Percentiles rank a stretch among this genome's conserved stretches.
These are phyloP conservation scores for Homalodisca vitripennis DNA, from an alignment of 1,140 invertebrate species.

Conservation along the genomic window DNA sequence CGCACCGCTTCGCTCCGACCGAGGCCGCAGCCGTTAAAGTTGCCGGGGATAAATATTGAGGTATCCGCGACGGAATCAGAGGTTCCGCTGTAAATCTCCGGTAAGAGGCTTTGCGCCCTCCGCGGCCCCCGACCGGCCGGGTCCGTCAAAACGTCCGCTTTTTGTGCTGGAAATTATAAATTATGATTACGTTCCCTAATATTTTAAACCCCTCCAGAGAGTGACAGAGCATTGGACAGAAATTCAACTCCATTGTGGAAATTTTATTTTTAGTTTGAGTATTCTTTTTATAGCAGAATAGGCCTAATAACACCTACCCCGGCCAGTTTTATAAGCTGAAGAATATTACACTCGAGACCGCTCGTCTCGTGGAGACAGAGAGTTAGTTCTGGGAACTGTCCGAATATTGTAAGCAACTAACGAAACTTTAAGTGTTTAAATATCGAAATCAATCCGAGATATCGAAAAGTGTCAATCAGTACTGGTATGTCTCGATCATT, in stretches of 20 bases:
- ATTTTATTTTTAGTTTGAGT: conserved; percentile 15
- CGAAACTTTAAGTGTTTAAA: no score
- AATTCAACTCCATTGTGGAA: conserved; percentile 7
- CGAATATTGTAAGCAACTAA: no score
- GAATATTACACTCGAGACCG: no score
- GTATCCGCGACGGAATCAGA: not conserved
- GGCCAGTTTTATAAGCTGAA: not conserved
- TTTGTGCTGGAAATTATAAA: conserved; percentile 19
- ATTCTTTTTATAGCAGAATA: conserved; percentile 1
- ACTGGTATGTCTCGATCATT: no score
- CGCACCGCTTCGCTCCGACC: no score
- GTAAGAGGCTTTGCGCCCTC: conserved; percentile 12
- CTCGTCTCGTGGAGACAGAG: no score
- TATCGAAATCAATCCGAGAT: no score
- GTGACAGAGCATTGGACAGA: not conserved
- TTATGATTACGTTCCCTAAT: conserved; percentile 20
- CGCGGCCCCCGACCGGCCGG: no score
- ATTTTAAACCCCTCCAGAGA: conserved; percentile 3
- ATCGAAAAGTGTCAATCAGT: no score
- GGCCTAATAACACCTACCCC: not conserved
- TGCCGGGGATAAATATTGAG: conserved; percentile 17
- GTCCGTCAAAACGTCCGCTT: conserved; percentile 21
- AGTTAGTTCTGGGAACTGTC: no score
- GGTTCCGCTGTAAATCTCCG: not conserved
- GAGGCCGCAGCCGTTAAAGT: conserved; percentile 1